Conservation (phyloP, 1,140 invertebrate genomes). For the Macrobrachium rosenbergii region DNA sequence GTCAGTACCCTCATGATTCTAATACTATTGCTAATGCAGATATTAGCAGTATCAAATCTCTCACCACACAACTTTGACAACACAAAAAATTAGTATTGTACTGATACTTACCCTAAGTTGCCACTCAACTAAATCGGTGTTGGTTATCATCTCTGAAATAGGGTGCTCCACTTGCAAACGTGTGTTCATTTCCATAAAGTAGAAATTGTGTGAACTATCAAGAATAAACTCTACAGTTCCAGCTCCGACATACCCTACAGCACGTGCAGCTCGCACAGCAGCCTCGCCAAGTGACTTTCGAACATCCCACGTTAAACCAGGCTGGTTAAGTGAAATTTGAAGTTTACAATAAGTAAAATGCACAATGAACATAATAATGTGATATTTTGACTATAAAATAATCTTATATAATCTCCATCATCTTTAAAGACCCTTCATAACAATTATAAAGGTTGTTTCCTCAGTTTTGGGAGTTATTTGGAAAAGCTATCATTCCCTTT, state of each 20-base stretch:
- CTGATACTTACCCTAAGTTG: constrained; percentile 78
- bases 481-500: too few relatives aligned
- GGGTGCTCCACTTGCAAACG: constrained; percentile 96
- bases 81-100: too few relatives aligned
- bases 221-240: constrained; percentile 97
- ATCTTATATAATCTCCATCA: too few relatives aligned
- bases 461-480: too few relatives aligned
- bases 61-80: background rate
- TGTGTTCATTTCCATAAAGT: constrained; percentile 99
- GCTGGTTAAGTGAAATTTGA: constrained; percentile 73
- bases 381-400: too few relatives aligned
- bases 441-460: too few relatives aligned
- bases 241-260: constrained; percentile 95
- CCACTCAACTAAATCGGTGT: constrained; percentile 95
- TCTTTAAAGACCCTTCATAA: too few relatives aligned
- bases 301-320: constrained; percentile 83
- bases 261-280: constrained; percentile 90
- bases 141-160: constrained; percentile 96
- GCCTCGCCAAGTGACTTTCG: constrained; percentile 86
- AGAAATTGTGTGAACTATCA: constrained; percentile 87
- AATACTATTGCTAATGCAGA: too few relatives aligned
- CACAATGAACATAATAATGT: too few relatives aligned
- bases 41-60: too few relatives aligned
- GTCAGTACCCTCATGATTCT: too few relatives aligned
- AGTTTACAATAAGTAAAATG: constrained; percentile 13